Evolutionary conservation across 2,888 invertebrate genomes (phyloP).

Genomic region (Thera obeliscata): DNA sequence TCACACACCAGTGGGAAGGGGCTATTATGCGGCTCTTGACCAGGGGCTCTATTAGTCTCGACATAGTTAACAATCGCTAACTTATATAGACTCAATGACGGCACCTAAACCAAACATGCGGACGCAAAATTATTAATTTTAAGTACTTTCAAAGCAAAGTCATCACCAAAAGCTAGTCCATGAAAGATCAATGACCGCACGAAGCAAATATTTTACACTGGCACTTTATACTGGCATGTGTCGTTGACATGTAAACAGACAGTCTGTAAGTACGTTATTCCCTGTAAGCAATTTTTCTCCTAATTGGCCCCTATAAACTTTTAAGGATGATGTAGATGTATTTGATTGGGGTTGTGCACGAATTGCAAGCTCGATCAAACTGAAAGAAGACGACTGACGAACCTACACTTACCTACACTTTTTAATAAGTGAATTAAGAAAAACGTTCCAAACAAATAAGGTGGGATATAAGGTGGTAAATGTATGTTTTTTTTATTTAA

Average conservation of each 20-base stretch:
- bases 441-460: too few species aligned
- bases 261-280: slow-evolving; percentile 19
- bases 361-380: not conserved
- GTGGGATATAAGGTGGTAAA: too few species aligned
- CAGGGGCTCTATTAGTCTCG: too few species aligned
- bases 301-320: slow-evolving; percentile 23
- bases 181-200: slow-evolving; percentile 4
- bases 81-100: too few species aligned
- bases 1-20: too few species aligned
- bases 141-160: not conserved
- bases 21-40: too few species aligned
- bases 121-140: too few species aligned
- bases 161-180: not conserved
- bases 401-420: too few species aligned
- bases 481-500: too few species aligned
- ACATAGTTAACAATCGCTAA: too few species aligned
- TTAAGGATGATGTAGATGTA: slow-evolving; percentile 15
- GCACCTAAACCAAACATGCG: too few species aligned
- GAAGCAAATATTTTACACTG: not conserved
- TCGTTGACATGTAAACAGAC: slow-evolving; percentile 26
- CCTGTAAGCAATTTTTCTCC: slow-evolving; percentile 22
- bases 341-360: not conserved
- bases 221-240: slow-evolving; percentile 2
- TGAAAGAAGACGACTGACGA: not conserved
- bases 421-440: too few species aligned